These are phyloP conservation scores for Agriopis marginaria DNA, from an alignment of 2,888 invertebrate species.

Conservation along the genomic window DNA sequence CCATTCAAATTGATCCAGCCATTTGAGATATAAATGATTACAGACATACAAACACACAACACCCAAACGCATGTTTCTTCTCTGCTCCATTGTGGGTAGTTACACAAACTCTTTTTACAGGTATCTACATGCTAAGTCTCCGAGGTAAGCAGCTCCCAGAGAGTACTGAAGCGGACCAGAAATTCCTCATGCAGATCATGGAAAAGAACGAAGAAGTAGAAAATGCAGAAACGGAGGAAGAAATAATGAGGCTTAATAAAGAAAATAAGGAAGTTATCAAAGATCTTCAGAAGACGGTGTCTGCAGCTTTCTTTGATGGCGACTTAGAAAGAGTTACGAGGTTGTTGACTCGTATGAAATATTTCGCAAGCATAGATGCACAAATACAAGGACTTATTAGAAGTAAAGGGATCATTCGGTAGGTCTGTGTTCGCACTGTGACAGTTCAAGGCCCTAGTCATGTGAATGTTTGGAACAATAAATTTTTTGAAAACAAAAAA, in stretches of 20 bases:
- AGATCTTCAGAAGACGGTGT: constrained; percentile 85
- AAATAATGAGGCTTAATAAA: constrained; percentile 85
- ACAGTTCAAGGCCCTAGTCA: no score
- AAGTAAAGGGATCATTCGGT: constrained; percentile 85
- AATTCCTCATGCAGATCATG: constrained; percentile 94
- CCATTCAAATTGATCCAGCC: no score
- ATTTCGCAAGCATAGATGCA: constrained; percentile 92
- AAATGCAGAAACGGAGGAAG: constrained; percentile 86
- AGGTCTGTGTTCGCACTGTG: constrained; percentile 26
- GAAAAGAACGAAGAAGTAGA: constrained; percentile 95
- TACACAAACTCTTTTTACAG: constrained; percentile 52
- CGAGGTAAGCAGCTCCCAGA: constrained; percentile 89
- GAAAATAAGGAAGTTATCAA: constrained; percentile 86
- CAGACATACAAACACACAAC: no score
- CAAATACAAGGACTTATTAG: constrained; percentile 90
- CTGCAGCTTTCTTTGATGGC: constrained; percentile 87
- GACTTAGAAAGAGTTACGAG: constrained; percentile 88
- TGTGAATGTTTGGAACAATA: no score
- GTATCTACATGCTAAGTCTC: constrained; percentile 92
- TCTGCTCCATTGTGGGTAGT: no score
- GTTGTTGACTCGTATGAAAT: constrained; percentile 92
- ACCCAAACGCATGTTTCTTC: no score
- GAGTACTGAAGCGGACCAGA: constrained; percentile 88
- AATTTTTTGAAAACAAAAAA: no score
- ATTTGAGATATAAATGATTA: no score